These are phyloP conservation scores for Acrobasis repandana DNA, from an alignment of 2,888 invertebrate genomes.

Conservation along the genomic window DNA sequence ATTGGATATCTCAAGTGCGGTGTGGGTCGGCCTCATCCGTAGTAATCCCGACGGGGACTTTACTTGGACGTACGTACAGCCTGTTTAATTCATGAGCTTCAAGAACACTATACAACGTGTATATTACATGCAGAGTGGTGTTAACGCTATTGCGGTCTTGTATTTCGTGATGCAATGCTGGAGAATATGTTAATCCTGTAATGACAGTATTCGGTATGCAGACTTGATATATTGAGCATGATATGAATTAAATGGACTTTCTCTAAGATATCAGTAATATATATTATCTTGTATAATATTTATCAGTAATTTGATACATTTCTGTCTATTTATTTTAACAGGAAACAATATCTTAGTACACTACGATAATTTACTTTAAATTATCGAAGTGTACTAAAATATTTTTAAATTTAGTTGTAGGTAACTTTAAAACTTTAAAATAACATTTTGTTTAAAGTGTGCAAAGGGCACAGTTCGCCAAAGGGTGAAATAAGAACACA, in stretches of 20 bases:
- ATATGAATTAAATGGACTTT: neutral
- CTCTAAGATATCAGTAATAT: too few species aligned
- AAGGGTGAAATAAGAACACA: too few species aligned
- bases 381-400: too few species aligned
- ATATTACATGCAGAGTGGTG: slow-evolving; percentile 9
- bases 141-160: slow-evolving; percentile 13
- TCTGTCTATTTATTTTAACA: too few species aligned
- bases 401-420: too few species aligned
- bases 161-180: slow-evolving; percentile 5
- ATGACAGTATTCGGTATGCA: neutral
- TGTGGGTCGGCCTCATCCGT: slow-evolving; percentile 91
- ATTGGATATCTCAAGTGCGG: slow-evolving; percentile 88
- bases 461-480: too few species aligned
- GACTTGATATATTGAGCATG: neutral
- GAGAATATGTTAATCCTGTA: neutral
- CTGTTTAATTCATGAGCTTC: slow-evolving; percentile 19
- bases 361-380: too few species aligned
- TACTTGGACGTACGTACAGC: slow-evolving; percentile 88
- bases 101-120: slow-evolving; percentile 11
- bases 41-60: slow-evolving; percentile 87
- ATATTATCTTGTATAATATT: too few species aligned
- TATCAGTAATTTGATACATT: too few species aligned
- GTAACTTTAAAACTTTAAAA: too few species aligned
- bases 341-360: too few species aligned
- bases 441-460: too few species aligned